Conservation (phyloP, 2,888 invertebrate genomes). For the Periphyllus acericola region DNA sequence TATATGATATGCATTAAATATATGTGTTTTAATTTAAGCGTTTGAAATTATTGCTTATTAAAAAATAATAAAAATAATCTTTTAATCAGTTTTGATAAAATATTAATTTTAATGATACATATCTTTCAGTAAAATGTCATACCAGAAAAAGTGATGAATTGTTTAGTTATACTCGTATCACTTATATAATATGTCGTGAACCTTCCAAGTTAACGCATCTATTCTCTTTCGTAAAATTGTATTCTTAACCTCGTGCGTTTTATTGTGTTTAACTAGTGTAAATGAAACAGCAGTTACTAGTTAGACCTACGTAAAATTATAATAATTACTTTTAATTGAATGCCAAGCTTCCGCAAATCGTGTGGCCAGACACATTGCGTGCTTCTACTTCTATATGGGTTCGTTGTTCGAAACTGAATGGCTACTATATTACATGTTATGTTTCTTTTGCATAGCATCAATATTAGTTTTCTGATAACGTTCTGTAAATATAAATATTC, state of each 20-base stretch:
- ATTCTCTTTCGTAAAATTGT: slow-evolving; percentile 15
- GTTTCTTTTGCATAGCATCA: slow-evolving; percentile 3
- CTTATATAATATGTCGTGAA: not conserved
- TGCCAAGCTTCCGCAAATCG: slow-evolving; percentile 44
- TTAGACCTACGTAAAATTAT: slow-evolving; percentile 41
- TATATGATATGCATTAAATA: too few species aligned
- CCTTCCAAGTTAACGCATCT: not conserved
- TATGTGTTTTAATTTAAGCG: too few species aligned
- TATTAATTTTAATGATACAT: not conserved
- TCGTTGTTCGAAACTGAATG: slow-evolving; percentile 33
- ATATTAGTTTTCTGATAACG: slow-evolving; percentile 41
- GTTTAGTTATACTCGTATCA: too few species aligned
- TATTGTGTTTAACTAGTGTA: slow-evolving; percentile 23
- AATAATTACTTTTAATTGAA: slow-evolving; percentile 57
- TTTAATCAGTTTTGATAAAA: not conserved
- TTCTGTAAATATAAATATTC: slow-evolving; percentile 23
- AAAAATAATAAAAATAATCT: not conserved
- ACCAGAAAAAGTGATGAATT: not conserved
- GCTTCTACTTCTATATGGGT: not conserved
- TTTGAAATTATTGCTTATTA: not conserved
- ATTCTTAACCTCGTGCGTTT: slow-evolving; percentile 24
- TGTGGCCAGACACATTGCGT: slow-evolving; percentile 30
- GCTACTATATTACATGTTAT: not conserved
- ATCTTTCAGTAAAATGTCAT: not conserved
- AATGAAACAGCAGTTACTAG: slow-evolving; percentile 13